Evolutionary conservation across 2,113 vertebrate species (phyloP), one percentile per base, ranked within the genome.

Genomic region (Clarias batrachus): DNA sequence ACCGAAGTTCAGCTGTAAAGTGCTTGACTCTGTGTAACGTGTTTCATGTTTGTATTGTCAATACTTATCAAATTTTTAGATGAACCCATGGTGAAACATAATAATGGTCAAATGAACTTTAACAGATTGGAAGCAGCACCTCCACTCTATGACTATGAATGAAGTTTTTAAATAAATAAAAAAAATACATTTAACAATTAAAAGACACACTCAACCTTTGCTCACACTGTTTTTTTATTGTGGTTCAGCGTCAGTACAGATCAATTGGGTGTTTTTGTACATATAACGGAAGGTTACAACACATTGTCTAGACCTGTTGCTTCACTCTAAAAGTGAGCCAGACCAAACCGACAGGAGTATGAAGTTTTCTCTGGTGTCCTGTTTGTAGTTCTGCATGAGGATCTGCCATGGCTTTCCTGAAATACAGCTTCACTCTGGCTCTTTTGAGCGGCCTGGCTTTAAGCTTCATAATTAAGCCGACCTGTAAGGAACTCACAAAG

Each of bases 401-500:
- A 63, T n/a, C 52, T 10, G 25, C 1, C 33, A 70, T 66, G 82
- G 66, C 56, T 62, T 9, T 82, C 16, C 62, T 76, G 30, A 14
- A 57, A 71, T 10, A 23, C 82, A 83, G 10, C 12, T 37, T 68
- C 19, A 4, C 59, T 54, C 30, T 71, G 62, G 77, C 56, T 81
- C 14, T 84, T 79, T 52, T 87, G 41, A 52, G 48, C 21, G 33
- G 87, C 27, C 78, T 85, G 54, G 23, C 68, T 74, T 33, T 48
- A 17, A 81, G 23, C 37, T 76, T 63, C 33, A 70, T 48, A 48
- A 48, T 48, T 48, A 7, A 48, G 48, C 48, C 48, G 48, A 17
- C 19, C 14, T 89, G 88, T 76, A 59, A 84, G 13, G 82, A 66
- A 54, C 14, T 84, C 66, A 76, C 27, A 80, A 84, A 84, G 11